A percentile compares a stretch with the other conserved stretches of the same genome.
These are phyloP conservation scores for Aplysina aerophoba DNA, from an alignment of 37 sponge, comb jelly and placozoan genomes.

Conservation along the genomic window DNA sequence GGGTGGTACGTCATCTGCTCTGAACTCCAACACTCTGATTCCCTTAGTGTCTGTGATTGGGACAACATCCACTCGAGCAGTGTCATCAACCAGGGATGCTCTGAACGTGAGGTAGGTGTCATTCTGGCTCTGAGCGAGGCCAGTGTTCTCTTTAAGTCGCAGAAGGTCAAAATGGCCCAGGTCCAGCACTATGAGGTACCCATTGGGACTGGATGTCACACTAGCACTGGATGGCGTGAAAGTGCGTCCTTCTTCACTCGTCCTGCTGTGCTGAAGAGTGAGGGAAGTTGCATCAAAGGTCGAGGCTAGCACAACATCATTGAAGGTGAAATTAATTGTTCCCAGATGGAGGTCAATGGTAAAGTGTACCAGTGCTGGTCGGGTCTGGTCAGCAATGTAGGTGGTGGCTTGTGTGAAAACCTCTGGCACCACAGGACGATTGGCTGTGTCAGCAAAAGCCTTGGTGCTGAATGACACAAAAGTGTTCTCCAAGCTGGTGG, in stretches of 20 bases:
- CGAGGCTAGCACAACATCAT: slow-evolving; percentile 75
- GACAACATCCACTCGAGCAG: slow-evolving; percentile 71
- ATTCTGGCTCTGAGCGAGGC: slow-evolving; percentile 63
- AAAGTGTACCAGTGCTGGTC: slow-evolving; percentile 75
- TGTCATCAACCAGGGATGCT: slow-evolving; percentile 84
- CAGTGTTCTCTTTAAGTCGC: slow-evolving; percentile 75
- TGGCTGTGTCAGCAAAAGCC: slow-evolving; percentile 66
- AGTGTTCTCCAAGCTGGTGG: slow-evolving; percentile 41
- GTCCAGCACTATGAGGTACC: slow-evolving; percentile 73
- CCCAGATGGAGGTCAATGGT: slow-evolving; percentile 77
- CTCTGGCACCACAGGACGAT: slow-evolving; percentile 39
- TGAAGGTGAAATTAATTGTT: slow-evolving; percentile 75
- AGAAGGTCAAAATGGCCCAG: slow-evolving; percentile 84
- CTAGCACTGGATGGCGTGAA: slow-evolving; percentile 67
- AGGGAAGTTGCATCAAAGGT: slow-evolving; percentile 81
- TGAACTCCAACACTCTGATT: slow-evolving; percentile 50
- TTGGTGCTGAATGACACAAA: slow-evolving; percentile 63
- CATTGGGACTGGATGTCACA: slow-evolving; percentile 74
- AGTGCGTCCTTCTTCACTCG: slow-evolving; percentile 46
- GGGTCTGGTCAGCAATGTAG: slow-evolving; percentile 72
- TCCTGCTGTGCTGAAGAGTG: slow-evolving; percentile 74
- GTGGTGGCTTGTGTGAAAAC: neutral
- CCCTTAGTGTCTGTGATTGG: slow-evolving; percentile 91
- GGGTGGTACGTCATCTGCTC: slow-evolving; percentile 76
- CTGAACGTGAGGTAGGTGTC: slow-evolving; percentile 83